phyloP scores from a whole-genome alignment of 2,113 vertebrate species.

The Syngnathus floridae region DNA sequence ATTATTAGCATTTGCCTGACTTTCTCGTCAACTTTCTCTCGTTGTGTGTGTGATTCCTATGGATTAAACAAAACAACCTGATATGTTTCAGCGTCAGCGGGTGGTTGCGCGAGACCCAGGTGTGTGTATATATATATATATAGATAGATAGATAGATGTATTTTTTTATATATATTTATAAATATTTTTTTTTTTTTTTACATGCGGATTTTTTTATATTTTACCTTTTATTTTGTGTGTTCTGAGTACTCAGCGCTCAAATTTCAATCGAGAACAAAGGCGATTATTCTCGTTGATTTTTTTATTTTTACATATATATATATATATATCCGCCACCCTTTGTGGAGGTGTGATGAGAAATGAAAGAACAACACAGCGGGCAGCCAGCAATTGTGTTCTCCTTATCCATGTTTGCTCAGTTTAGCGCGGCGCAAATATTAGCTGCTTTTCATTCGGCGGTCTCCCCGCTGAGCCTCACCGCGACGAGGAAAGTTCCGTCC shows the following conservation, averaged over 20 bases:
- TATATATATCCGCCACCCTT: constrained; percentile 18
- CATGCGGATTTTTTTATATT: too few relatives aligned
- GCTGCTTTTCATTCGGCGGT: constrained; percentile 33
- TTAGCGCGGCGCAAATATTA: constrained; percentile 62
- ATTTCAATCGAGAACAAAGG: too few relatives aligned
- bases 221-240: too few relatives aligned
- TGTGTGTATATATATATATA: background rate
- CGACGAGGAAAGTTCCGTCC: constrained; percentile 8
- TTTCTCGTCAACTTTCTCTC: background rate
- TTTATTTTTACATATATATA: too few relatives aligned
- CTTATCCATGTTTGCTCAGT: constrained; percentile 67
- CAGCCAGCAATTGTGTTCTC: constrained; percentile 46
- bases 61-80: background rate
- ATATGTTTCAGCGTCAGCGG: constrained; percentile 25
- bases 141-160: too few relatives aligned
- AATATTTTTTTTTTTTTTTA: too few relatives aligned
- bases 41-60: background rate
- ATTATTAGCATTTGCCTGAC: background rate
- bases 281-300: too few relatives aligned
- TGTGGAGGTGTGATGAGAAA: constrained; percentile 9
- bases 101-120: constrained; percentile 25
- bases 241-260: too few relatives aligned
- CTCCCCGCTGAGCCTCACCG: constrained; percentile 35
- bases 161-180: too few relatives aligned
- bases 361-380: constrained; percentile 56